A percentile compares a stretch with the other conserved stretches of the same genome.
Evolutionary conservation across 2,888 invertebrate genomes (phyloP).

Genomic region (Eupithecia exiguata): DNA sequence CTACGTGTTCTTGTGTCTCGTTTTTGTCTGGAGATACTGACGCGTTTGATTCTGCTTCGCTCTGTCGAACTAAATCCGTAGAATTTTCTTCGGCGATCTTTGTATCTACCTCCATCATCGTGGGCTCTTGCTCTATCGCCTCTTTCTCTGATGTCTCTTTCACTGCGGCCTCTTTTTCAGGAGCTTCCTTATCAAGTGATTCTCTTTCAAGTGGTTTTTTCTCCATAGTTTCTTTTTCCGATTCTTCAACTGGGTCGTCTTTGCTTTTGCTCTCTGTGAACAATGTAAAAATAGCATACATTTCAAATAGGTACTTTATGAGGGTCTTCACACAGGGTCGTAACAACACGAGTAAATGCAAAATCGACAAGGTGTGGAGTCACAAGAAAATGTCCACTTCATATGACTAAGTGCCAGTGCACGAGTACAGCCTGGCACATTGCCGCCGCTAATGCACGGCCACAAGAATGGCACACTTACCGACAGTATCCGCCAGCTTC

Average conservation of each 20-base stretch:
- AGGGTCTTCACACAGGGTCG: neutral
- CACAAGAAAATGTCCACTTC: neutral
- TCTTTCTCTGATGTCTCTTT: conserved; percentile 41
- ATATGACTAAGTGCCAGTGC: neutral
- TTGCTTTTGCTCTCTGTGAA: conserved; percentile 54
- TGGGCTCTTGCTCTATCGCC: conserved; percentile 19
- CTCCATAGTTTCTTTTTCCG: conserved; percentile 18
- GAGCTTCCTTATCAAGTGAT: conserved; percentile 20
- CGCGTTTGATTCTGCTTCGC: conserved; percentile 54
- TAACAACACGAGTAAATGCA: neutral
- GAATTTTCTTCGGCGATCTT: conserved; percentile 49
- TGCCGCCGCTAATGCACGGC: neutral
- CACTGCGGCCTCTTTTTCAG: conserved; percentile 17
- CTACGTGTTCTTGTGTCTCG: conserved; percentile 18
- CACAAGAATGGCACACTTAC: conserved; percentile 33
- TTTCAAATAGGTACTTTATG: neutral
- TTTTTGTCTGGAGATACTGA: conserved; percentile 55
- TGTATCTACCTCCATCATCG: conserved; percentile 32
- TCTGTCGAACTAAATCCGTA: conserved; percentile 46
- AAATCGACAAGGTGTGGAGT: neutral
- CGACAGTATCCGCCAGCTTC: conserved; percentile 48
- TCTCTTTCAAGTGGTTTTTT: conserved; percentile 24
- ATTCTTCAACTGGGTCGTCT: conserved; percentile 37
- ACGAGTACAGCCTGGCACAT: neutral
- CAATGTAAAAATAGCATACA: conserved; percentile 4